Evolutionary conservation across 2,888 invertebrate genomes (phyloP), one percentile per base, ranked within the genome.

Genomic region (Cepaea hortensis): DNA sequence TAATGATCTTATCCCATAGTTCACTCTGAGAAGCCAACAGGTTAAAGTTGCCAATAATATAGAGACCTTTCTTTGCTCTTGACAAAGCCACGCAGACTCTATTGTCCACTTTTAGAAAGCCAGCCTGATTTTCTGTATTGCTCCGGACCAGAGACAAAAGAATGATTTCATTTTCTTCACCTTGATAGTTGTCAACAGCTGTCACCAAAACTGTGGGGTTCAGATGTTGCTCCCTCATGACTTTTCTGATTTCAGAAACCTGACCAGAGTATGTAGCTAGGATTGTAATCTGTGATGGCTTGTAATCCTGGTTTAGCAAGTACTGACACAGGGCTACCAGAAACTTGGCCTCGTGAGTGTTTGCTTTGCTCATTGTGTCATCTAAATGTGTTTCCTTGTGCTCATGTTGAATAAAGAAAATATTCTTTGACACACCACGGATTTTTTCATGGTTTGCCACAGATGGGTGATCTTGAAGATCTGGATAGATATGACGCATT

Each of bases 91-190:
- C 94, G 89, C 93, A 93, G 6, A 94, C 90, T 55, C 94, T 84
- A 88, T 94, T 94, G 76, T 92, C 91, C 18, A 91, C 89, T 48
- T 88, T 88, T 9, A 92, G 81, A 89, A 94, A 94, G 0, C 94
- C 94, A 80, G 94, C 92, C 6, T 85, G 90, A 3, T 90, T 91
- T 9, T 91, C 89, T 9, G 81, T 80, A 88, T 94, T 94, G 86
- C 93, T 94, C 80, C 94, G 88, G 3, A 94, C 94, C 20, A 94
- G 90, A 15, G 94, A 94, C 61, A 94, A 86, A 13, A 94, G 84
- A 61, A 94, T 91, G 65, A 94, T 93, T 84, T 94, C 94, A 89
- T 94, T 94, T 89, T 94, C 94, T 88, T 94, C 94, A 7, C 94
- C 94, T 87, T 94, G 94, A 9, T 72, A 72, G 84, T 94, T 94